phyloP scores from a whole-genome alignment of 2,888 invertebrate genomes.

The Bombylius discolor region DNA sequence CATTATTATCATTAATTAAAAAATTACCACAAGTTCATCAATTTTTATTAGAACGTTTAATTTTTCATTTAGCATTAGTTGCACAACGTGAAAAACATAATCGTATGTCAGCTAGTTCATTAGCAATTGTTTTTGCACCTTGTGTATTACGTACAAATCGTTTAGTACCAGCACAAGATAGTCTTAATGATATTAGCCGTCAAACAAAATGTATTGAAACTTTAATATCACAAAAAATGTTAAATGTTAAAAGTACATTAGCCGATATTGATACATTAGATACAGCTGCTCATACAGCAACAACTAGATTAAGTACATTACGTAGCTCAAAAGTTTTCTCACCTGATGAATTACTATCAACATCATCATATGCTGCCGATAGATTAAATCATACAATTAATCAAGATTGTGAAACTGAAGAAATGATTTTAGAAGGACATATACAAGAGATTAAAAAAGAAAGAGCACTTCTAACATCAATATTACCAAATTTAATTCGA shows the following conservation, averaged over 20 bases:
- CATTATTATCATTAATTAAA: conserved; percentile 73
- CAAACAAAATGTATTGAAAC: conserved; percentile 85
- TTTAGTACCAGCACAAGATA: conserved; percentile 79
- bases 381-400: conserved; percentile 16
- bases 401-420: conserved; percentile 50
- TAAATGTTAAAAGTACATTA: conserved; percentile 69
- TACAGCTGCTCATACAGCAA: conserved; percentile 73
- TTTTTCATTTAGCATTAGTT: conserved; percentile 84
- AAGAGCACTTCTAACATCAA: conserved; percentile 65
- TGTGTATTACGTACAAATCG: conserved; percentile 83
- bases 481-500: conserved; percentile 65
- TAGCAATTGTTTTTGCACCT: conserved; percentile 91
- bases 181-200: conserved; percentile 76
- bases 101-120: conserved; percentile 79
- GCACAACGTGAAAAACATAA: conserved; percentile 77
- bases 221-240: conserved; percentile 74
- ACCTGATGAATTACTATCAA: conserved; percentile 24
- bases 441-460: conserved; percentile 72
- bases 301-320: conserved; percentile 62
- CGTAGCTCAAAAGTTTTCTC: conserved; percentile 59
- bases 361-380: conserved; percentile 10
- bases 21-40: conserved; percentile 82
- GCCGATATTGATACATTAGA: conserved; percentile 86
- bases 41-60: conserved; percentile 78
- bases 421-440: conserved; percentile 60